Conservation (phyloP, 1,140 invertebrate species). For the Lutraria rhynchaena region DNA sequence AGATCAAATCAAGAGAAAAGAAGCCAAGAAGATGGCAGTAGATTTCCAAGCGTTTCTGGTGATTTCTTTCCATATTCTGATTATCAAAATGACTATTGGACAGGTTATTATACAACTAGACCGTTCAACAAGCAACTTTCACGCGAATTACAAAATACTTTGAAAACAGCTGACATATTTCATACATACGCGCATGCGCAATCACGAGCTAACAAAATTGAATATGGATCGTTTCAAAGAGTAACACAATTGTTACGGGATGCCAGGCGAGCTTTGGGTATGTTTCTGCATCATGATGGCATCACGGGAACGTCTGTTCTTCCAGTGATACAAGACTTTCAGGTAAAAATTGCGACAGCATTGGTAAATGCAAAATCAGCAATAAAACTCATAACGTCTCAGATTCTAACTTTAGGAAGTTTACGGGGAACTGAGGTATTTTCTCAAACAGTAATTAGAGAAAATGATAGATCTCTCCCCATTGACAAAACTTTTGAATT, state of each 20-base stretch:
- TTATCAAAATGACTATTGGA: constrained; percentile 97
- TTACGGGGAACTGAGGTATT: background rate
- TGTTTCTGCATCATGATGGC: constrained; percentile 56
- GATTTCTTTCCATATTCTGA: constrained; percentile 98
- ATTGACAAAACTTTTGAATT: background rate
- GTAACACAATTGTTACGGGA: constrained; percentile 13
- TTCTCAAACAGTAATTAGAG: background rate
- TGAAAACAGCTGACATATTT: constrained; percentile 87
- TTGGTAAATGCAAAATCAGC: constrained; percentile 1
- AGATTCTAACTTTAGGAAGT: constrained; percentile 16
- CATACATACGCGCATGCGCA: constrained; percentile 72
- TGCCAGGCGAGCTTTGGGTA: constrained; percentile 35
- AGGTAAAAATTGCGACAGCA: background rate
- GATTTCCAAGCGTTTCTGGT: constrained; percentile 91
- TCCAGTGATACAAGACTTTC: constrained; percentile 56
- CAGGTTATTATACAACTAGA: constrained; percentile 95
- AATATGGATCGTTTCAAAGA: background rate
- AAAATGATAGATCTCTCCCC: background rate
- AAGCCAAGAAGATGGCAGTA: constrained; percentile 58
- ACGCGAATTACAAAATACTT: constrained; percentile 91
- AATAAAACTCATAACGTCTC: constrained; percentile 23
- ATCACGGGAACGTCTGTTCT: constrained; percentile 54
- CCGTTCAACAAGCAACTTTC: constrained; percentile 94
- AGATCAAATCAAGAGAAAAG: constrained; percentile 73
- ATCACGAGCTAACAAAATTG: constrained; percentile 68